These are phyloP conservation scores for Petrolisthes cinctipes DNA, from an alignment of 2,888 invertebrate species.

Conservation along the genomic window DNA sequence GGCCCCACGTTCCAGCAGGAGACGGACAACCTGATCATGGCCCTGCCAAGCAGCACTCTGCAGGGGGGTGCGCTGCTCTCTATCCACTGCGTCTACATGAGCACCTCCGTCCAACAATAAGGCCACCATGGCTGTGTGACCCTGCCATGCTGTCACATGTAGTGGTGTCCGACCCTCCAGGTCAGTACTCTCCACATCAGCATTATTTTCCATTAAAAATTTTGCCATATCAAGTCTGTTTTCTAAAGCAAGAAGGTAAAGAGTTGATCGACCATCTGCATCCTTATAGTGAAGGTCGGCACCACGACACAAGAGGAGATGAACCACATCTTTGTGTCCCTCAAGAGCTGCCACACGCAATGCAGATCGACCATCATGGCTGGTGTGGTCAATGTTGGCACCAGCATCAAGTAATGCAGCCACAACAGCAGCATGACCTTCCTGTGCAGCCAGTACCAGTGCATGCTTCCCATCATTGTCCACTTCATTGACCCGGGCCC, in stretches of 20 bases:
- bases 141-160: constrained; percentile 94
- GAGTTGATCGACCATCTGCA: constrained; percentile 90
- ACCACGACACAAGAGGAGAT: constrained; percentile 78
- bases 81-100: constrained; percentile 87
- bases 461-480: constrained; percentile 93
- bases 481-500: constrained; percentile 87
- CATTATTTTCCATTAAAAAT: constrained; percentile 81
- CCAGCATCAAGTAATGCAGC: constrained; percentile 80
- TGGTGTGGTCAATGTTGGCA: constrained; percentile 85
- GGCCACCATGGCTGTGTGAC: constrained; percentile 92
- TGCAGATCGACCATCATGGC: constrained; percentile 91
- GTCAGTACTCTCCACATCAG: constrained; percentile 88
- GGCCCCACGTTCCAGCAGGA: constrained; percentile 85
- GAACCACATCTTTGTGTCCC: constrained; percentile 85
- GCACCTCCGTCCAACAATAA: constrained; percentile 86
- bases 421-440: constrained; percentile 81
- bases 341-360: constrained; percentile 83
- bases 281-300: constrained; percentile 90
- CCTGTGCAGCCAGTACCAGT: constrained; percentile 89
- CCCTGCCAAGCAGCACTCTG: constrained; percentile 98
- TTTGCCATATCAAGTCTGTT: constrained; percentile 87
- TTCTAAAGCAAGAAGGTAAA: constrained; percentile 91
- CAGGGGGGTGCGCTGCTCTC: constrained; percentile 88
- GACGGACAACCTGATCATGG: constrained; percentile 84
- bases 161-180: constrained; percentile 91